Evolutionary conservation across 2,888 invertebrate genomes (phyloP).

Genomic region (Coleophora deauratella): DNA sequence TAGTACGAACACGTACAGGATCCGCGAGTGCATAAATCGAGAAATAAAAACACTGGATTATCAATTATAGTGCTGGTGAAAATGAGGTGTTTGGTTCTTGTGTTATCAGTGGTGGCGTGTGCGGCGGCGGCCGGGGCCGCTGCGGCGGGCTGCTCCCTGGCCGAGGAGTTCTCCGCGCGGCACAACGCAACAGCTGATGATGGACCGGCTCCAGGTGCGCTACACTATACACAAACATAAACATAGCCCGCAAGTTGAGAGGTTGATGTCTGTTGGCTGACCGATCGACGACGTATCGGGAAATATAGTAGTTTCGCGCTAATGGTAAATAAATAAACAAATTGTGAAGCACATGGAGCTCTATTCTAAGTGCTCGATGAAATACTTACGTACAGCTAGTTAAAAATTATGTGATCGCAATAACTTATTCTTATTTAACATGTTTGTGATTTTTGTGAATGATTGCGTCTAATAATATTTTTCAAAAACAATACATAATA

Average conservation of each 20-base stretch:
- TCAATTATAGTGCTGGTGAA: slow-evolving; percentile 31
- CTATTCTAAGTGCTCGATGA: too few species aligned
- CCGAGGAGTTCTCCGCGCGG: slow-evolving; percentile 55
- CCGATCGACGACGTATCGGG: neutral
- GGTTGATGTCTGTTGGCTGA: slow-evolving; percentile 5
- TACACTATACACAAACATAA: slow-evolving; percentile 25
- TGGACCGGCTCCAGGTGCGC: slow-evolving; percentile 59
- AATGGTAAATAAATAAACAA: neutral
- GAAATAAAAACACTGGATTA: neutral
- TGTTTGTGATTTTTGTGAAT: too few species aligned
- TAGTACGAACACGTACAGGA: too few species aligned
- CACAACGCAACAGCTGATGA: slow-evolving; percentile 68
- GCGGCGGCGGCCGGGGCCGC: slow-evolving; percentile 36
- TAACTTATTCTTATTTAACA: too few species aligned
- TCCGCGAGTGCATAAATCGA: too few species aligned
- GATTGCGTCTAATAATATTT: too few species aligned
- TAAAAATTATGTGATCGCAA: too few species aligned
- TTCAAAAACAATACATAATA: too few species aligned
- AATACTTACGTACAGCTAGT: too few species aligned
- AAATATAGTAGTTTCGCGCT: neutral
- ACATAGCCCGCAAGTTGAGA: slow-evolving; percentile 1
- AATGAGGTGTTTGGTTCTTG: slow-evolving; percentile 57
- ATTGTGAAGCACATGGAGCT: too few species aligned
- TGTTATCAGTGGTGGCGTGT: slow-evolving; percentile 43
- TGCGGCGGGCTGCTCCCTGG: slow-evolving; percentile 44